Conservation (phyloP, 1,140 invertebrate species). For the Trachymyrmex cornetzi region DNA sequence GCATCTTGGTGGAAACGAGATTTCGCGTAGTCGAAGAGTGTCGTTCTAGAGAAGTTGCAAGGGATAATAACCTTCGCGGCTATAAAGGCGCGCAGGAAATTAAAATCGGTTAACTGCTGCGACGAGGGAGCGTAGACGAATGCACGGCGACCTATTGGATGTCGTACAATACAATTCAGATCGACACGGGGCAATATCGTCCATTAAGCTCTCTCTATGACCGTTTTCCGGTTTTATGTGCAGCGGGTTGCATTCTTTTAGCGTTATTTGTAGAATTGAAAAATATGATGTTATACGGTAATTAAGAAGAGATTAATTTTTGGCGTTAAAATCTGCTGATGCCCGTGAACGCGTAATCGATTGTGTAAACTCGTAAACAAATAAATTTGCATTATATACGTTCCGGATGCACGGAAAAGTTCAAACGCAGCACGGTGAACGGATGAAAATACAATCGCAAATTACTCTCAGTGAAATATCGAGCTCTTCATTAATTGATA, state of each 20-base stretch:
- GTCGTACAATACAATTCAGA: constrained; percentile 47
- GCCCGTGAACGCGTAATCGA: not conserved
- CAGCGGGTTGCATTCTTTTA: not conserved
- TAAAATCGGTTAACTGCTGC: constrained; percentile 83
- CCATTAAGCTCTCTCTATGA: constrained; percentile 19
- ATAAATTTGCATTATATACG: constrained; percentile 32
- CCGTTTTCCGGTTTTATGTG: constrained; percentile 17
- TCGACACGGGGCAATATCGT: constrained; percentile 65
- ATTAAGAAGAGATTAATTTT: constrained; percentile 22
- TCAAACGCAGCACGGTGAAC: not conserved
- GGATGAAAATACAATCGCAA: not conserved
- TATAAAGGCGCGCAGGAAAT: constrained; percentile 82
- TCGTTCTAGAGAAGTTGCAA: constrained; percentile 61
- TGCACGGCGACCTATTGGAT: constrained; percentile 48
- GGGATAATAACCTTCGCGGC: constrained; percentile 77
- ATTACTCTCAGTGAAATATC: constrained; percentile 29
- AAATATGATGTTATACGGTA: not conserved
- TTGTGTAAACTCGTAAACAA: constrained; percentile 6
- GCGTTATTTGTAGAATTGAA: constrained; percentile 25
- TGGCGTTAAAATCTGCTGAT: not conserved
- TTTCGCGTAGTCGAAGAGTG: constrained; percentile 54
- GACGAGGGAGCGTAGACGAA: constrained; percentile 14
- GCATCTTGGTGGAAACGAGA: constrained; percentile 25
- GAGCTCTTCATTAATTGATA: not conserved
- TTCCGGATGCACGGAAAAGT: not conserved